A percentile compares a stretch with the other conserved stretches of the same genome.
Evolutionary conservation across 2,113 vertebrate genomes (phyloP).

Genomic region (Lepus timidus): DNA sequence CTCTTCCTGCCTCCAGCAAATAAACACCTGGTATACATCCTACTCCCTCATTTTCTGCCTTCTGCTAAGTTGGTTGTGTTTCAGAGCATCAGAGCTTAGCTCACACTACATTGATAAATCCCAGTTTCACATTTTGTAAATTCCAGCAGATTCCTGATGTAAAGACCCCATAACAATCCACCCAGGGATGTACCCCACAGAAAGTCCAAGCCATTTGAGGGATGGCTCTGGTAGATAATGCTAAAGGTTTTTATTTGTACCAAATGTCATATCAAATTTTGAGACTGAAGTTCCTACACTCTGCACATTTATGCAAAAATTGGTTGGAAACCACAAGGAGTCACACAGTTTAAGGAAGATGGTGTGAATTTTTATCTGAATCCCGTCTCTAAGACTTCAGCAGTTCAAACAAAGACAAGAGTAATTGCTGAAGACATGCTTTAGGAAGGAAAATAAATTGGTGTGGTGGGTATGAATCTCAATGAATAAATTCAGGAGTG

Average conservation of each 20-base stretch:
- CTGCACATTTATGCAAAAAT: constrained; percentile 49
- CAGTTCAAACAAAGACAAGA: constrained; percentile 59
- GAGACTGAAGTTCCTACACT: constrained; percentile 55
- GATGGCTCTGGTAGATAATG: constrained; percentile 14
- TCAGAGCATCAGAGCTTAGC: not conserved
- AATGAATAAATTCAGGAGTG: constrained; percentile 9
- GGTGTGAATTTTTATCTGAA: constrained; percentile 51
- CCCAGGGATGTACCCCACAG: not conserved
- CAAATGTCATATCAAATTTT: constrained; percentile 50
- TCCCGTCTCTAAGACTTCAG: constrained; percentile 4
- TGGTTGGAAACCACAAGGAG: constrained; percentile 25
- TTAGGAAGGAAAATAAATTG: constrained; percentile 49
- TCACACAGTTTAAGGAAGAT: constrained; percentile 3
- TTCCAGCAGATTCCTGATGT: constrained; percentile 20
- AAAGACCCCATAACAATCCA: not conserved
- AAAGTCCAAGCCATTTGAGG: constrained; percentile 41
- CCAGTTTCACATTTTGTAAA: constrained; percentile 39
- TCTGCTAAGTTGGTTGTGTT: not conserved
- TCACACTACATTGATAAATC: constrained; percentile 13
- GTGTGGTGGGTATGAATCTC: not conserved
- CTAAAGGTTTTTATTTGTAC: constrained; percentile 48
- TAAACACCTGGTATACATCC: not conserved
- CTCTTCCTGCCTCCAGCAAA: not conserved
- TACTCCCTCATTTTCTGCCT: not conserved
- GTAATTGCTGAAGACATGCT: constrained; percentile 62